These are phyloP conservation scores for Corynorhinus townsendii DNA, from an alignment of 2,113 vertebrate species.

Conservation along the genomic window DNA sequence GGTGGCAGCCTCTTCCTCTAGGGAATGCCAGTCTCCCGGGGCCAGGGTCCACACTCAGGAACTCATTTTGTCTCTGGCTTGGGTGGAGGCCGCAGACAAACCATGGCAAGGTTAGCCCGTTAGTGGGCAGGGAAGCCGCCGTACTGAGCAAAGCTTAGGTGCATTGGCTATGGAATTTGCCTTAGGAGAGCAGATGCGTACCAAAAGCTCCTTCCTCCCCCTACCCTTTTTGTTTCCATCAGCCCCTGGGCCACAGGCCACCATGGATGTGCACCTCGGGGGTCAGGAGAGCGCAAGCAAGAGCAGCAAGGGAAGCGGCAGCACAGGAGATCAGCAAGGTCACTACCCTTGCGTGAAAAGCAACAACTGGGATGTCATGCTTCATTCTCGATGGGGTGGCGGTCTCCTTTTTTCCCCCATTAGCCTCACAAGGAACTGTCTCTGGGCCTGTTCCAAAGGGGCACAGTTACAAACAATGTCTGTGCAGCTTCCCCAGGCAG, in stretches of 20 bases:
- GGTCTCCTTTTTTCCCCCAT: background rate
- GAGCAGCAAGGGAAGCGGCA: background rate
- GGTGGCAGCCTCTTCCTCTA: background rate
- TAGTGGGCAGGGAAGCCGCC: background rate
- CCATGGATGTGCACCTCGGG: conserved; percentile 1
- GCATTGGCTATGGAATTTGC: background rate
- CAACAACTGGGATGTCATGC: background rate
- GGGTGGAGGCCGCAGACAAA: background rate
- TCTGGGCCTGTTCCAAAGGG: background rate
- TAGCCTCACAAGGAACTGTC: background rate
- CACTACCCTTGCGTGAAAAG: background rate
- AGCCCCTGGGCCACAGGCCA: conserved; percentile 38
- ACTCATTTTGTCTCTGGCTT: background rate
- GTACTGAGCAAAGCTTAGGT: background rate
- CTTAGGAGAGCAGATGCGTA: background rate
- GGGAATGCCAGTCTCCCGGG: background rate
- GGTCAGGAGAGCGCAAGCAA: background rate
- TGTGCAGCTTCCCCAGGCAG: background rate
- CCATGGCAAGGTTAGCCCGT: background rate
- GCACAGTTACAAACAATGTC: background rate
- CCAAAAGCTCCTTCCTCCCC: conserved; percentile 35
- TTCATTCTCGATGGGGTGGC: background rate
- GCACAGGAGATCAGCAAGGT: conserved; percentile 28
- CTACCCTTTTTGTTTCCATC: conserved; percentile 29
- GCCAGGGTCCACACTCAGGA: too few relatives aligned